phyloP scores from a whole-genome alignment of 1,140 invertebrate species.

The Probaryconus sp. region DNA sequence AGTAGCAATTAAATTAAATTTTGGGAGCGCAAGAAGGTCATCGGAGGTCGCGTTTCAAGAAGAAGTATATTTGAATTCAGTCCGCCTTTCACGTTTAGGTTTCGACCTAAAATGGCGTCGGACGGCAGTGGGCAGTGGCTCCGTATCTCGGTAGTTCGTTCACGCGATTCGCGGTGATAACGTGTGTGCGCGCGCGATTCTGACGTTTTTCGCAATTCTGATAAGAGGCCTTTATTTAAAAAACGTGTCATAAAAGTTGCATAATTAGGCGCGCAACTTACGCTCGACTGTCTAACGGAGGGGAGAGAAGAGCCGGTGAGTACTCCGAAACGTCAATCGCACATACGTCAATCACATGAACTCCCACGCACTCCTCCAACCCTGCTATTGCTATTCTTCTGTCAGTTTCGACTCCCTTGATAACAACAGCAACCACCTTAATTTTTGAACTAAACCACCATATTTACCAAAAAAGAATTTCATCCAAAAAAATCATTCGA shows the following conservation, averaged over 20 bases:
- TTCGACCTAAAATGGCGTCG: constrained; percentile 67
- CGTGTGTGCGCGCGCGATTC: constrained; percentile 66
- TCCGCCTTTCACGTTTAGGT: constrained; percentile 31
- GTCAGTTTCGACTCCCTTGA: constrained; percentile 4
- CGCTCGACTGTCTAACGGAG: constrained; percentile 26
- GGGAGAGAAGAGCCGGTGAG: constrained; percentile 56
- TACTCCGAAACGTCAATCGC: constrained; percentile 10
- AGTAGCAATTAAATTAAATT: no score
- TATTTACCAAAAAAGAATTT: no score
- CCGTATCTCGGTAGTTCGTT: constrained; percentile 61
- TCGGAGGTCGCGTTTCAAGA: no score
- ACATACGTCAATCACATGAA: constrained; percentile 41
- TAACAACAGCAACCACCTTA: neutral
- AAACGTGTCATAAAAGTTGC: constrained; percentile 72
- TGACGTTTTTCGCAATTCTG: constrained; percentile 73
- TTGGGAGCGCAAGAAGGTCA: no score
- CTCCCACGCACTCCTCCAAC: constrained; percentile 68
- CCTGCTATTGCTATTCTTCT: constrained; percentile 20
- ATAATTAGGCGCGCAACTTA: constrained; percentile 66
- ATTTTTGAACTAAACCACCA: neutral
- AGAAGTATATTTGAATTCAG: constrained; percentile 17
- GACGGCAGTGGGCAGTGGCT: constrained; percentile 51
- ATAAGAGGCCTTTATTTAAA: constrained; percentile 76
- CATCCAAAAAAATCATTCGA: no score
- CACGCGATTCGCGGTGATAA: constrained; percentile 57